These are phyloP conservation scores for Brachirus orientalis DNA, from an alignment of 2,113 vertebrate genomes.

Conservation along the genomic window DNA sequence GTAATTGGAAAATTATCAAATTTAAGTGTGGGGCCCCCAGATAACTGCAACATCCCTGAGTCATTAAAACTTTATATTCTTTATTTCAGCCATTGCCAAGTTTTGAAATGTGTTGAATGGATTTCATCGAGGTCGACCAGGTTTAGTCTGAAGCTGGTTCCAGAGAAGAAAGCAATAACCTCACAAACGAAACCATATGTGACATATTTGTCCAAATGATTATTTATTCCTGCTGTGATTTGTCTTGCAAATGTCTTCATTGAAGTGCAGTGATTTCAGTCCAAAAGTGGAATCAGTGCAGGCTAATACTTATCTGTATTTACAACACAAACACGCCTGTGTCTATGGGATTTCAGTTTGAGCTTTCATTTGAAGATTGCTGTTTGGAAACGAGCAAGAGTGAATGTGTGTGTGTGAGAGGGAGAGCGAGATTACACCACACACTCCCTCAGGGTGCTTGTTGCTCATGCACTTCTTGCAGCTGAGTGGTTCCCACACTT, in stretches of 20 bases:
- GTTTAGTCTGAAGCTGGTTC: background rate
- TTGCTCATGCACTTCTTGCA: slow-evolving; percentile 82
- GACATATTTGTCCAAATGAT: slow-evolving; percentile 27
- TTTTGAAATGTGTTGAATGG: background rate
- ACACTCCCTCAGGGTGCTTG: slow-evolving; percentile 80
- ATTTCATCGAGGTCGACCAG: background rate
- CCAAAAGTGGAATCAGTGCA: slow-evolving; percentile 42
- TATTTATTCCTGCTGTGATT: slow-evolving; percentile 22
- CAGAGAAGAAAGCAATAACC: background rate
- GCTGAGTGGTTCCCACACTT: slow-evolving; percentile 83
- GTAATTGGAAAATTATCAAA: too few relatives aligned
- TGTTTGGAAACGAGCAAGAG: slow-evolving; percentile 59
- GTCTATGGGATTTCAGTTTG: slow-evolving; percentile 47
- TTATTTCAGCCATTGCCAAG: background rate
- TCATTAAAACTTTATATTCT: too few relatives aligned
- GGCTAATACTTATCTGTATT: slow-evolving; percentile 56
- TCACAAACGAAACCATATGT: slow-evolving; percentile 9
- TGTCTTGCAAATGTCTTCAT: slow-evolving; percentile 20
- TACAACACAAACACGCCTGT: slow-evolving; percentile 60
- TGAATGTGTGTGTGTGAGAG: slow-evolving; percentile 60
- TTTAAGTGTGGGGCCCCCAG: too few relatives aligned
- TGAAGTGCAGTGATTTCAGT: slow-evolving; percentile 28
- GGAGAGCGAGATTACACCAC: slow-evolving; percentile 80
- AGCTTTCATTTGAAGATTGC: slow-evolving; percentile 68
- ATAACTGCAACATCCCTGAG: too few relatives aligned